phyloP scores from a whole-genome alignment of 2,797 vertebrate genomes.

The Enoplosus armatus region DNA sequence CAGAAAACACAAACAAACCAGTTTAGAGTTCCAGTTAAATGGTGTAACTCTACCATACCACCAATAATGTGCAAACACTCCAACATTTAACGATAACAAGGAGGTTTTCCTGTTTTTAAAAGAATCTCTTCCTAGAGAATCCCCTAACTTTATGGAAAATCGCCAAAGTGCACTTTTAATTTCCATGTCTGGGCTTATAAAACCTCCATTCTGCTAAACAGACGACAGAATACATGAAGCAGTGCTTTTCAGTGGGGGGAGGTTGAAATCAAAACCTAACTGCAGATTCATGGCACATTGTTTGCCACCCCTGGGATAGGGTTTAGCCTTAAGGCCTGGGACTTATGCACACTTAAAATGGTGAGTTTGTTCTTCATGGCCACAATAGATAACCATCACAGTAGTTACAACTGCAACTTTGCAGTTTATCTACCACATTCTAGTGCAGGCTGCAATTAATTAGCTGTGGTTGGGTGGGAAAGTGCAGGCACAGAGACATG shows the following conservation, averaged over 20 bases:
- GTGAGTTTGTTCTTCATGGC: not conserved
- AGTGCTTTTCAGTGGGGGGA: too few species aligned
- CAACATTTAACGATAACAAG: too few species aligned
- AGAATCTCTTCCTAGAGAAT: not conserved
- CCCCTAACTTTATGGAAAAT: not conserved
- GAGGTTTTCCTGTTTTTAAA: not conserved
- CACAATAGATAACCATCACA: slow-evolving; percentile 19
- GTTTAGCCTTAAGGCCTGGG: not conserved
- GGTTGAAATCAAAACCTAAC: too few species aligned
- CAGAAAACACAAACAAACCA: not conserved
- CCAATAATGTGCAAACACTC: not conserved
- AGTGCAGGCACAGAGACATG: slow-evolving; percentile 24
- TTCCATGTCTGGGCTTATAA: not conserved
- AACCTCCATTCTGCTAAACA: not conserved
- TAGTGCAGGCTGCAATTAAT: slow-evolving; percentile 32
- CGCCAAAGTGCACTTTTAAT: not conserved
- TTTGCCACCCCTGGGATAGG: not conserved
- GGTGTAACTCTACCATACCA: too few species aligned
- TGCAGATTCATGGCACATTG: not conserved
- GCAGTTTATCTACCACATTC: slow-evolving; percentile 20
- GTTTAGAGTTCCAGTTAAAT: not conserved
- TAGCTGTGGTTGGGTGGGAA: slow-evolving; percentile 32
- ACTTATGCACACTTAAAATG: not conserved
- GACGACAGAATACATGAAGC: not conserved
- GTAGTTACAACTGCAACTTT: slow-evolving; percentile 22